phyloP scores from a whole-genome alignment of 1,140 invertebrate genomes.

The Euwallacea fornicatus region DNA sequence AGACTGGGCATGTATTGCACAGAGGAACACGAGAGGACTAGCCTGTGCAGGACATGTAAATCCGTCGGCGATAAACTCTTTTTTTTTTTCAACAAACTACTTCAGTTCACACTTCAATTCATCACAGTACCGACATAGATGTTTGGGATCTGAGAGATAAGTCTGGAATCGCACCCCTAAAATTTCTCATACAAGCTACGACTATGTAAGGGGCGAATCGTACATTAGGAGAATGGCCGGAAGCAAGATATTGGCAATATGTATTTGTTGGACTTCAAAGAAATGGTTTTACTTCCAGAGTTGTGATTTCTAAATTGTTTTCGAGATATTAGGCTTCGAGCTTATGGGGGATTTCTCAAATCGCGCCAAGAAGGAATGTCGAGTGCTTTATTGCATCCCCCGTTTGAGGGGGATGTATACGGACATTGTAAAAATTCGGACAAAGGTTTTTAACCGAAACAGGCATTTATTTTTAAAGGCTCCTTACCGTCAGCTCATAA shows the following conservation, averaged over 20 bases:
- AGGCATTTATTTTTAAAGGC: too few species aligned
- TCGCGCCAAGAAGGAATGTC: background rate
- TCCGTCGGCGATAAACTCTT: too few species aligned
- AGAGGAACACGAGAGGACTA: too few species aligned
- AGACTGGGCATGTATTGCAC: background rate
- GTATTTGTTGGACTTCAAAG: constrained; percentile 36
- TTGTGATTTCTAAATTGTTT: constrained; percentile 36
- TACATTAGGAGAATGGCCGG: constrained; percentile 38
- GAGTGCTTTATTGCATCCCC: background rate
- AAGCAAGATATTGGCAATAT: constrained; percentile 40
- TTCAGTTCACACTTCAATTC: too few species aligned
- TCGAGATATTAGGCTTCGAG: constrained; percentile 28
- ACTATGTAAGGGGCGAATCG: constrained; percentile 31
- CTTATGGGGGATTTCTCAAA: constrained; percentile 7
- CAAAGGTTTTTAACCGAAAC: too few species aligned
- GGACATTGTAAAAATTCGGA: too few species aligned
- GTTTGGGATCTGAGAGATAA: background rate
- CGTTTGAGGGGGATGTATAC: too few species aligned
- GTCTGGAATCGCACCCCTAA: constrained; percentile 14
- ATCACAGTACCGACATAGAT: too few species aligned
- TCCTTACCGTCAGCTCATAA: too few species aligned
- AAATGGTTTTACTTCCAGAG: constrained; percentile 37
- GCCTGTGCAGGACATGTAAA: too few species aligned
- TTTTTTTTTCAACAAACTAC: too few species aligned
- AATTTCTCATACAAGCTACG: constrained; percentile 31